phyloP scores from a whole-genome alignment of 1,140 invertebrate genomes.

The Leguminivora glycinivorella region DNA sequence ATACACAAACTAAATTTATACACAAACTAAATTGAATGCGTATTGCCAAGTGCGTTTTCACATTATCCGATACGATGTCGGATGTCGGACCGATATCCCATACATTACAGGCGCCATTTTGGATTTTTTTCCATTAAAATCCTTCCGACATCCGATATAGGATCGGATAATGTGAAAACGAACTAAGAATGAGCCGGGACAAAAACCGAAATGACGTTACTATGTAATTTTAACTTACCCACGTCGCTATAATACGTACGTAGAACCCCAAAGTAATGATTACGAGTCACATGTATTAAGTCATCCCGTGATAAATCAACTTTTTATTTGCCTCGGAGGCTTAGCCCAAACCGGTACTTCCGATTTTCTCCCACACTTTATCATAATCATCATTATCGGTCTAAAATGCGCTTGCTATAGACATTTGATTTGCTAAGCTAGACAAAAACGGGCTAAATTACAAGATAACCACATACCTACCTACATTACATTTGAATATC shows the following conservation, averaged over 20 bases:
- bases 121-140: too few relatives aligned
- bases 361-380: conserved; percentile 27
- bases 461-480: background rate
- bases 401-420: background rate
- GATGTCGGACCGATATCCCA: too few relatives aligned
- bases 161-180: background rate
- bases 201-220: conserved; percentile 5
- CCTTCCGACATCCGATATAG: background rate
- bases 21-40: too few relatives aligned
- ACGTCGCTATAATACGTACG: background rate
- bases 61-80: too few relatives aligned
- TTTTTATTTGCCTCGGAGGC: conserved; percentile 13
- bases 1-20: too few relatives aligned
- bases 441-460: background rate
- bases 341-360: conserved; percentile 19
- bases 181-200: background rate
- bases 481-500: background rate
- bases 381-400: conserved; percentile 24
- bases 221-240: background rate
- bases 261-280: background rate
- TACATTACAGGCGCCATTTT: too few relatives aligned
- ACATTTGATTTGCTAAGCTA: background rate
- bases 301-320: conserved; percentile 21
- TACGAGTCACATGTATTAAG: conserved; percentile 22
- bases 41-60: too few relatives aligned